Conservation (phyloP, 2,888 invertebrate species). For the Eulithis testata region DNA sequence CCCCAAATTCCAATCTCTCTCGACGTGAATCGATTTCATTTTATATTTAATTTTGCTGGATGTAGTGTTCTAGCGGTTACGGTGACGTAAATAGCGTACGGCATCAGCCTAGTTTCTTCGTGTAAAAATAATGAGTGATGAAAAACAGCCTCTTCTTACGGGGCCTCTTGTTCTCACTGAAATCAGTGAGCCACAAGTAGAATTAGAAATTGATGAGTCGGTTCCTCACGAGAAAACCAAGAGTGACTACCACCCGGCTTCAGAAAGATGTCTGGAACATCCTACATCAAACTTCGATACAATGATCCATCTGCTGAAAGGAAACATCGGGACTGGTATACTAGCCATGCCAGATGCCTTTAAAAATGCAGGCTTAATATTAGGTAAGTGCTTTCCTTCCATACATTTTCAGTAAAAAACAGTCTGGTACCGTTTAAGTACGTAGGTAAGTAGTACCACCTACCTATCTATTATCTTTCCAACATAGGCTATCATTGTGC, state of each 20-base stretch:
- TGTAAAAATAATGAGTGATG: slow-evolving; percentile 84
- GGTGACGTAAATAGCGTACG: slow-evolving; percentile 42
- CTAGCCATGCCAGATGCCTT: slow-evolving; percentile 98
- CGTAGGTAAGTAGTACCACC: not conserved
- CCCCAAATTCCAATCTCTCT: slow-evolving; percentile 36
- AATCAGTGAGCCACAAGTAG: slow-evolving; percentile 67
- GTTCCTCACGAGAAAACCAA: slow-evolving; percentile 62
- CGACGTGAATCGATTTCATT: slow-evolving; percentile 31
- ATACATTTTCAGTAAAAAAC: slow-evolving; percentile 1
- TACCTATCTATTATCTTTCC: too few relatives aligned
- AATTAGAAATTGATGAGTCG: slow-evolving; percentile 60
- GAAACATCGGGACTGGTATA: slow-evolving; percentile 95
- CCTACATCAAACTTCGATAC: slow-evolving; percentile 93
- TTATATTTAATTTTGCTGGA: slow-evolving; percentile 11
- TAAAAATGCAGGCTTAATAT: slow-evolving; percentile 93
- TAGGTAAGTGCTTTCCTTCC: slow-evolving; percentile 82
- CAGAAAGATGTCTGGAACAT: slow-evolving; percentile 89
- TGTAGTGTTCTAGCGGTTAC: slow-evolving; percentile 4
- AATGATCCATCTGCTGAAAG: slow-evolving; percentile 89
- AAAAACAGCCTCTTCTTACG: slow-evolving; percentile 88
- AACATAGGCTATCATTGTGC: too few relatives aligned
- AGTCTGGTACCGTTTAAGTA: not conserved
- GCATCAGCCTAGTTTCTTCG: slow-evolving; percentile 13
- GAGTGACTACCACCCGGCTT: slow-evolving; percentile 83
- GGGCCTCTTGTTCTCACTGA: slow-evolving; percentile 68